Evolutionary conservation across 2,113 vertebrate genomes (phyloP), one percentile per base, ranked within the genome.

Genomic region (Phainopepla nitens): DNA sequence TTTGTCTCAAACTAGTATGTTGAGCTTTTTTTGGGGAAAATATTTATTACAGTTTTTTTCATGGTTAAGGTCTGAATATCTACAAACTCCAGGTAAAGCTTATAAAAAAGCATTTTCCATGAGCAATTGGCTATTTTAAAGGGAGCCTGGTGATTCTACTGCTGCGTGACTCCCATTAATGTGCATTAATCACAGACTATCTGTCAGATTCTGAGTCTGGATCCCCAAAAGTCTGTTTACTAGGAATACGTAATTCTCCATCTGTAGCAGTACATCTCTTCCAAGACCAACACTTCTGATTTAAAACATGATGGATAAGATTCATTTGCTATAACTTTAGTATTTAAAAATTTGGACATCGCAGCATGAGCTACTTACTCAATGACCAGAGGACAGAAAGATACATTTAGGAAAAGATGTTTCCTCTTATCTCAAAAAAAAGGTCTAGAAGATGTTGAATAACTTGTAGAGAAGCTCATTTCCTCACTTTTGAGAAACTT

Each of bases 11-110:
- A 79, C 4, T 25, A 42, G 3, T 11, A 45, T n/a, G 11, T 28
- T 2, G 2, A 56, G 17, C 2, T n/a, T 47, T 80, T 28, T 29
- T 0, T 0, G 4, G 5, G 14, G 8, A 58, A 68, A 87, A 51
- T 1, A 69, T 25, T 44, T 24, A 20, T 72, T 39, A 68, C 2
- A n/a, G 3, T 17, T 41, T 58, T 86, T 56, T 65, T 70, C 7
- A 27, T 19, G 8, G 19, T 41, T 29, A 36, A 77, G 80, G 13
- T 45, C 50, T 61, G 24, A 82, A 33, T 61, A 69, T 36, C 25
- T 56, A 50, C 12, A 62, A 51, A 56, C 8, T 53, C 15, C 64
- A 73, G 28, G 27, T 86, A 49, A 81, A 83, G 23, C 11, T 57
- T 60, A 56, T 39, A 35, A 70, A 72, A 61, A 50, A 36, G 15